These are phyloP conservation scores for Neoitamus cyanurus DNA, from an alignment of 2,888 invertebrate species.

Conservation along the genomic window DNA sequence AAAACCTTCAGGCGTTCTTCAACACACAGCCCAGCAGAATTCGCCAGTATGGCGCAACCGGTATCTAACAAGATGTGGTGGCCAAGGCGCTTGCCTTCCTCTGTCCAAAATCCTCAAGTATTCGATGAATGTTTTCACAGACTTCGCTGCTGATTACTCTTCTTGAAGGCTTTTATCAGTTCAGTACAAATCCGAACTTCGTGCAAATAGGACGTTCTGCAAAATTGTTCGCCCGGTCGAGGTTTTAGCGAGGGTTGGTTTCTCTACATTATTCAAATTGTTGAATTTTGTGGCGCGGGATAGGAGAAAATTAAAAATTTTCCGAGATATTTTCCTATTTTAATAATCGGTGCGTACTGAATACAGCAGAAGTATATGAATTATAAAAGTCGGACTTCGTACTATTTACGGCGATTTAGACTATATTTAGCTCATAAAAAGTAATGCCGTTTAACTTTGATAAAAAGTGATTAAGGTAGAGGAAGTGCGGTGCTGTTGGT, in stretches of 20 bases:
- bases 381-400: background rate
- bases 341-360: background rate
- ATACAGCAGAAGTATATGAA: background rate
- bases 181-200: slow-evolving; percentile 9
- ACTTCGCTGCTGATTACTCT: background rate
- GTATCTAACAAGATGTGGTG: background rate
- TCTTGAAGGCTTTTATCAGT: slow-evolving; percentile 16
- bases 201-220: slow-evolving; percentile 3
- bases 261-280: background rate
- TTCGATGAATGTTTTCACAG: background rate
- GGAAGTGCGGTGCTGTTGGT: background rate
- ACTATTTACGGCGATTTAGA: background rate
- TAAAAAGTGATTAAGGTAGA: background rate
- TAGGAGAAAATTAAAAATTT: background rate
- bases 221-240: background rate
- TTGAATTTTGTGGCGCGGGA: background rate
- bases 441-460: background rate
- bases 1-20: background rate
- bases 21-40: background rate
- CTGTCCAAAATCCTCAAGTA: background rate
- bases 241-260: background rate
- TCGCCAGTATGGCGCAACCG: background rate
- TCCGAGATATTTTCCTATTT: too few relatives aligned
- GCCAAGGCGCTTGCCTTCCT: background rate
- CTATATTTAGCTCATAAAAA: background rate